phyloP scores from a whole-genome alignment of 2,888 invertebrate species.

The Mactromeris polynyma region DNA sequence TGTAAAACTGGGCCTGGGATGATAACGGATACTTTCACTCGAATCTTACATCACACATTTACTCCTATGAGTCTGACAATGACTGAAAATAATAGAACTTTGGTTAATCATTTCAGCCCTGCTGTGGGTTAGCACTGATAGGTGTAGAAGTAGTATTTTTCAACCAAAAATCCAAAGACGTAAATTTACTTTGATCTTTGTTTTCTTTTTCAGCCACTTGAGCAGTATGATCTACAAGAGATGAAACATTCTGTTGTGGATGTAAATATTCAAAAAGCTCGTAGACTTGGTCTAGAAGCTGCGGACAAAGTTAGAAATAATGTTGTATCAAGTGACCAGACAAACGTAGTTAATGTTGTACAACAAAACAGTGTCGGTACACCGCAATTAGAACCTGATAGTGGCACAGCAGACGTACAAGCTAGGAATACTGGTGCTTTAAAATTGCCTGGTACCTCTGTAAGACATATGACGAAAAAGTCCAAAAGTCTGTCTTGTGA shows the following conservation, averaged over 20 bases:
- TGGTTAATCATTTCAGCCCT: too few relatives aligned
- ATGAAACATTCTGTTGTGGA: constrained; percentile 79
- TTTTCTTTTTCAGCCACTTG: constrained; percentile 71
- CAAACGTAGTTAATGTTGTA: constrained; percentile 49
- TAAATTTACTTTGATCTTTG: background rate
- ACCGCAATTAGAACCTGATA: background rate
- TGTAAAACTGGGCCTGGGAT: too few relatives aligned
- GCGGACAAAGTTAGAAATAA: constrained; percentile 60
- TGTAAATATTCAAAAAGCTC: constrained; percentile 70
- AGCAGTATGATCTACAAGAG: constrained; percentile 75
- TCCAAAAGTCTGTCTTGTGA: constrained; percentile 60
- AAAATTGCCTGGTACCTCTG: constrained; percentile 62
- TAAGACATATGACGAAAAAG: constrained; percentile 62
- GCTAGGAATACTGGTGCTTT: constrained; percentile 25
- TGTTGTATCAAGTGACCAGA: constrained; percentile 25
- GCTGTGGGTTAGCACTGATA: too few relatives aligned
- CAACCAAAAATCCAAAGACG: too few relatives aligned
- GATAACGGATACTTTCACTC: too few relatives aligned
- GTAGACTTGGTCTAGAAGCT: constrained; percentile 63
- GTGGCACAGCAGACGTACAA: constrained; percentile 26
- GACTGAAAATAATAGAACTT: too few relatives aligned
- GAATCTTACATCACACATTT: too few relatives aligned
- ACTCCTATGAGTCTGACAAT: too few relatives aligned
- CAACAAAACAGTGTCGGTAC: constrained; percentile 54
- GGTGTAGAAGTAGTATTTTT: too few relatives aligned